Evolutionary conservation across 2,113 vertebrate species (phyloP).

Genomic region (Nannobrachium achirus): DNA sequence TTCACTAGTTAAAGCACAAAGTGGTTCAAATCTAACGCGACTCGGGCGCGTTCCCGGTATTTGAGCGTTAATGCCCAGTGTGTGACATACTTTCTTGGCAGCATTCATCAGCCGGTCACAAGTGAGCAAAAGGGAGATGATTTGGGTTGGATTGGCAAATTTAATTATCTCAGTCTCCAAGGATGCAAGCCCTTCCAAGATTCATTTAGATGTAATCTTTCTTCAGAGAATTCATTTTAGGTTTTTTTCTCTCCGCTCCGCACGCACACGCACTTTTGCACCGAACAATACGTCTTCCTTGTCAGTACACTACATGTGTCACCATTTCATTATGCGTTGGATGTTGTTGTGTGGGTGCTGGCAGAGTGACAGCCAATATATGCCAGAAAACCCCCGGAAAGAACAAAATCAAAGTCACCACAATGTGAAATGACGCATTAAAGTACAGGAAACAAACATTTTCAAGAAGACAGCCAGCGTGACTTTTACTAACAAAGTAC

Average conservation of each 20-base stretch:
- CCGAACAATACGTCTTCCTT: constrained; percentile 22
- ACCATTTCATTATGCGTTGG: not conserved
- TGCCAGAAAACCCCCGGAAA: not conserved
- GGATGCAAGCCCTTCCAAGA: constrained; percentile 61
- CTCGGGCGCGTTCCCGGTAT: too few species aligned
- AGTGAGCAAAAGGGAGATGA: constrained; percentile 49
- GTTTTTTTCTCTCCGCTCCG: too few species aligned
- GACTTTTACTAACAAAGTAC: not conserved
- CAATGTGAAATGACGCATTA: not conserved
- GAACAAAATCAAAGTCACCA: not conserved
- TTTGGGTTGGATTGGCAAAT: constrained; percentile 68
- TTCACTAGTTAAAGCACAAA: too few species aligned
- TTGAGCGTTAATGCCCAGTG: constrained; percentile 54
- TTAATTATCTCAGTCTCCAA: constrained; percentile 71
- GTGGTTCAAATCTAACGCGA: too few species aligned
- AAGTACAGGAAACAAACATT: not conserved
- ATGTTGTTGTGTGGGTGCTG: not conserved
- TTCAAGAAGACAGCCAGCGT: not conserved
- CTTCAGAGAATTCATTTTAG: constrained; percentile 61
- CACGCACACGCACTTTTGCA: constrained; percentile 18
- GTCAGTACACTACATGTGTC: not conserved
- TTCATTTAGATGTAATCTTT: constrained; percentile 73
- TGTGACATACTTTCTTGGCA: constrained; percentile 68
- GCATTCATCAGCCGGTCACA: constrained; percentile 27
- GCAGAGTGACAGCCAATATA: not conserved